phyloP scores from a whole-genome alignment of 2,888 invertebrate genomes.

The Acanthosepion lycidas region DNA sequence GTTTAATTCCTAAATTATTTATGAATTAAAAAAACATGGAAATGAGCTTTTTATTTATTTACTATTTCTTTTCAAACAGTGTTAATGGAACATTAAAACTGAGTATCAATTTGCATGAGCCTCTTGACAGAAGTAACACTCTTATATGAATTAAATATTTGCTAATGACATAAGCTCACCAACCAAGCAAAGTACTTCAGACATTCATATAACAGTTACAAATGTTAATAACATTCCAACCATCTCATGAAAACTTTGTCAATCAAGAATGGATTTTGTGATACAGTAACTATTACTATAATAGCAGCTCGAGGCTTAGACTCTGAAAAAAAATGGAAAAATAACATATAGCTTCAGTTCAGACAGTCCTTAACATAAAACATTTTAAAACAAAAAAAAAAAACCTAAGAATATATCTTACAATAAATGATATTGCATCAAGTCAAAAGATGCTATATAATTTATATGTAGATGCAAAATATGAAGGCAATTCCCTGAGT shows the following conservation, averaged over 20 bases:
- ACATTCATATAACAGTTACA: background rate
- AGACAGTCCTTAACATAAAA: slow-evolving; percentile 35
- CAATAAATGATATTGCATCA: background rate
- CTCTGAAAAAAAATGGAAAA: slow-evolving; percentile 82
- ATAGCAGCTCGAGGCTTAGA: slow-evolving; percentile 89
- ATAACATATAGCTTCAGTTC: slow-evolving; percentile 65
- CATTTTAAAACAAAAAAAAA: slow-evolving; percentile 40
- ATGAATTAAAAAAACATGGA: background rate
- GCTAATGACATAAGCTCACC: background rate
- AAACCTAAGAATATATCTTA: slow-evolving; percentile 39
- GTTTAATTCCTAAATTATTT: background rate
- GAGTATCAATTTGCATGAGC: background rate
- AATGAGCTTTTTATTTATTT: background rate
- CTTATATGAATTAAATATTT: background rate
- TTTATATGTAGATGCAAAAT: background rate
- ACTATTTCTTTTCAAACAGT: background rate
- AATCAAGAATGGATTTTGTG: background rate
- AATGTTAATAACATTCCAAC: slow-evolving; percentile 46
- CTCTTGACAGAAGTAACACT: background rate
- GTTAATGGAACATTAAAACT: background rate
- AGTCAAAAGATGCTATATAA: background rate
- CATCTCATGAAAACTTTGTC: slow-evolving; percentile 35
- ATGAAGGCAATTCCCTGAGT: background rate
- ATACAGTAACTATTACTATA: slow-evolving; percentile 46
- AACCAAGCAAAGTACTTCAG: background rate